Base-by-base conservation (phyloP, 2,888 invertebrate genomes). In the Coremacera marginata region DNA sequence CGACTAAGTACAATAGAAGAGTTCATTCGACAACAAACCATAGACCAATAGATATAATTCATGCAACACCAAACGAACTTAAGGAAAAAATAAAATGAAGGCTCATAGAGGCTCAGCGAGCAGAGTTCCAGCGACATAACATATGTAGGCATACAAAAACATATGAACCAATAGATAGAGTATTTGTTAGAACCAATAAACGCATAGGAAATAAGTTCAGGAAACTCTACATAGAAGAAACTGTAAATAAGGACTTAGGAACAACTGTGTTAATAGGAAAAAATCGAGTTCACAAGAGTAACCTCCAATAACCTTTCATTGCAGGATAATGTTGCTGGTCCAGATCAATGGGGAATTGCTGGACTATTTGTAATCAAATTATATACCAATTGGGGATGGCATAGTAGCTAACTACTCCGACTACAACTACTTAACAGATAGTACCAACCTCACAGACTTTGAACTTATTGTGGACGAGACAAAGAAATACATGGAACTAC, bases 1-100 rank as follows among this genome's bases (percentile, higher is more conserved):
- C 78, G 3, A 60, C 65, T 14, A 80, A 74, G 67, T 79, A 80
- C 57, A 80, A 78, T 65, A n/a, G 52, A 52, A 77, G 63, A 34
- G 55, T 77, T 31, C 81, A 78, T 31, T 79, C 80, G 5, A 71
- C 78, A 19, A 77, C 60, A 49, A 70, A 65, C n/a, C 70, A 63
- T 7, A 78, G 25, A 51, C 75, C 78, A 34, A 70, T 51, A 9
- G 62, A 76, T 27, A 27, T 78, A 34, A 55, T 77, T 16, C 51
- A 70, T 27, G 44, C 49, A 27, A 22, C 25, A 16, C 70, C 51
- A 2, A n/a, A 2, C 44, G 51, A 49, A 70, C 37, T 37, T 37
- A 37, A 7, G 37, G 37, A 37, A 37, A 8, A 37, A 37, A 37
- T 37, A 4, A 37, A 37, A 7, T 5, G 7, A 37, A 37, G 5